Evolutionary conservation across 1,140 invertebrate genomes (phyloP).

Genomic region (Holcopasites calliopsidis): DNA sequence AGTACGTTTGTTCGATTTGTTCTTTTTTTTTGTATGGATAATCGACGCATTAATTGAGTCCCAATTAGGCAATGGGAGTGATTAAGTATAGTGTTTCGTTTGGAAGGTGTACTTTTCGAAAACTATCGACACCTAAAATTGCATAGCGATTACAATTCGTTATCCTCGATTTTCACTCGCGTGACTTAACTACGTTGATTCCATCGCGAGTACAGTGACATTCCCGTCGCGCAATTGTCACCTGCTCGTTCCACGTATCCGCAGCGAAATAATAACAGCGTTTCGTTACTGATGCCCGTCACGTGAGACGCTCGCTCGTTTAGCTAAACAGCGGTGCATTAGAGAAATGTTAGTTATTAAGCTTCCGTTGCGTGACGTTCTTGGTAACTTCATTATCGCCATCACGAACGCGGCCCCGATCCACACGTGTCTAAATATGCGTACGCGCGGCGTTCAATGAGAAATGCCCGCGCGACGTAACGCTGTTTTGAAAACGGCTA

Average conservation of each 20-base stretch:
- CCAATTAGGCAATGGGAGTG: background rate
- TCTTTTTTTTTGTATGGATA: too few relatives aligned
- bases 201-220: too few relatives aligned
- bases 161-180: too few relatives aligned
- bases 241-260: background rate
- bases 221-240: conserved; percentile 5
- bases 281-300: conserved; percentile 18
- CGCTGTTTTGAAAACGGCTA: conserved; percentile 28
- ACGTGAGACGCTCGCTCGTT: conserved; percentile 34
- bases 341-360: conserved; percentile 59
- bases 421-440: background rate
- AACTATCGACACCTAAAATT: too few relatives aligned
- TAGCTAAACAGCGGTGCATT: conserved; percentile 37
- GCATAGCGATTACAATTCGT: too few relatives aligned
- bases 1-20: too few relatives aligned
- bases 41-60: background rate
- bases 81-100: background rate
- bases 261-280: conserved; percentile 14
- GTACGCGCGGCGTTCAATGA: conserved; percentile 20
- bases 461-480: conserved; percentile 46
- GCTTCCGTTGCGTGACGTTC: conserved; percentile 42
- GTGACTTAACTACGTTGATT: too few relatives aligned
- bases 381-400: conserved; percentile 54
- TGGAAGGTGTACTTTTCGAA: too few relatives aligned
- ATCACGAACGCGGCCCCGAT: conserved; percentile 33